Conservation (phyloP, 2,888 invertebrate species). For the Myathropa florea region DNA sequence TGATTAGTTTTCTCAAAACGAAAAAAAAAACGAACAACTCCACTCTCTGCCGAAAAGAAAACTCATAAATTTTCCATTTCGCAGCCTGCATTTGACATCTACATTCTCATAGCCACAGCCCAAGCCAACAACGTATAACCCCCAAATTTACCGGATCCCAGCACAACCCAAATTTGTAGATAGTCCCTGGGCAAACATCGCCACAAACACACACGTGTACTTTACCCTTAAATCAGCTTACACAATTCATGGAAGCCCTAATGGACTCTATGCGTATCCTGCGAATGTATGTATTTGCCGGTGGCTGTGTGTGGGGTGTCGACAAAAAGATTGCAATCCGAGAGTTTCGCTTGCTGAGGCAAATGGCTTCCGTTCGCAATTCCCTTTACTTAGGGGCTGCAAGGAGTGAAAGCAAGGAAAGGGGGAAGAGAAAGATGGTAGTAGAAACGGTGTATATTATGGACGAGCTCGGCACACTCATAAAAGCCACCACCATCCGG, state of each 20-base stretch:
- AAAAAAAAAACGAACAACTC: conserved; percentile 14
- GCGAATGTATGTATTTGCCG: background rate
- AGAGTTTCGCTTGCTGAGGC: conserved; percentile 30
- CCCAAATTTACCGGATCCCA: conserved; percentile 9
- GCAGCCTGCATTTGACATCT: conserved; percentile 67
- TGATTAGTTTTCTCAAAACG: conserved; percentile 64
- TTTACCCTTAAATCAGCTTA: conserved; percentile 27
- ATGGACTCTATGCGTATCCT: background rate
- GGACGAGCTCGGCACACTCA: conserved; percentile 59
- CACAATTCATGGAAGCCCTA: conserved; percentile 20
- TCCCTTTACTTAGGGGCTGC: conserved; percentile 26
- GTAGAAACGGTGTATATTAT: conserved; percentile 18
- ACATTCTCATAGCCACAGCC: conserved; percentile 25
- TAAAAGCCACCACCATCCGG: conserved; percentile 64
- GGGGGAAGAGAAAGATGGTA: conserved; percentile 1
- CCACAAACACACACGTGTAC: conserved; percentile 7
- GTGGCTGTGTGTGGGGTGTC: background rate
- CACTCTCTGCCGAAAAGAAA: conserved; percentile 49
- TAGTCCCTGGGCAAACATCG: conserved; percentile 21
- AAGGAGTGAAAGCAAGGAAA: background rate
- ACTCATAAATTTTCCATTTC: conserved; percentile 66
- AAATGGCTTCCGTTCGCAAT: conserved; percentile 59
- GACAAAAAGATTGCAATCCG: conserved; percentile 49
- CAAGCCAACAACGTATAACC: background rate
- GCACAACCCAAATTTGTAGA: conserved; percentile 27